Evolutionary conservation across 2,113 vertebrate species (phyloP).

Genomic region (Podarcis raffonei): DNA sequence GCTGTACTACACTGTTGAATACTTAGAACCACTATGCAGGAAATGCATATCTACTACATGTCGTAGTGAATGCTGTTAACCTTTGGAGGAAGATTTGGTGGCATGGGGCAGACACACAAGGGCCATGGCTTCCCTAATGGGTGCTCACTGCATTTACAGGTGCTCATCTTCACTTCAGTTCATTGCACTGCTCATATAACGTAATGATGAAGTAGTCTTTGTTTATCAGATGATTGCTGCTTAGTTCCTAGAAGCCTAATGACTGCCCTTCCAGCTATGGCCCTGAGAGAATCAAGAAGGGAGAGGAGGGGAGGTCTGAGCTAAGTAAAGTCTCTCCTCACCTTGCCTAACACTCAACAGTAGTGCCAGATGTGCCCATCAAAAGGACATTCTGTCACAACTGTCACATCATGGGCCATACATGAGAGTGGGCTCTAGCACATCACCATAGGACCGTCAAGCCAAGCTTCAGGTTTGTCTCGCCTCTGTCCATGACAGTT

Average conservation of each 20-base stretch:
- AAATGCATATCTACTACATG: neutral
- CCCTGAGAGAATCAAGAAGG: no score
- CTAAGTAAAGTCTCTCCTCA: neutral
- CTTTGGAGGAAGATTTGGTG: neutral
- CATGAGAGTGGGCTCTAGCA: no score
- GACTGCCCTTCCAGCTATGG: no score
- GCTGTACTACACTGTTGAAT: neutral
- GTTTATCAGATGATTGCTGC: neutral
- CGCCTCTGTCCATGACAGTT: no score
- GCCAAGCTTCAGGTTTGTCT: no score
- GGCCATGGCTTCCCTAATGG: neutral
- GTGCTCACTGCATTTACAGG: neutral
- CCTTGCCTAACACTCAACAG: neutral
- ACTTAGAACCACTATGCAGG: neutral
- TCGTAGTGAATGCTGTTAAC: neutral
- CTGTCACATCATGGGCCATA: no score
- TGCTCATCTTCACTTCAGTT: neutral
- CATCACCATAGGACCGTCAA: no score
- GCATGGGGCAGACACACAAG: neutral
- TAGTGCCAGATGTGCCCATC: neutral
- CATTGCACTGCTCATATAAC: neutral
- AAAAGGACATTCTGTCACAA: neutral
- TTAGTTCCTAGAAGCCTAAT: no score
- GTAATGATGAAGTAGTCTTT: neutral
- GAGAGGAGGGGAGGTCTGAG: neutral